These are phyloP conservation scores for Chymomyza caudatula DNA, from an alignment of 2,888 invertebrate species.

Conservation along the genomic window DNA sequence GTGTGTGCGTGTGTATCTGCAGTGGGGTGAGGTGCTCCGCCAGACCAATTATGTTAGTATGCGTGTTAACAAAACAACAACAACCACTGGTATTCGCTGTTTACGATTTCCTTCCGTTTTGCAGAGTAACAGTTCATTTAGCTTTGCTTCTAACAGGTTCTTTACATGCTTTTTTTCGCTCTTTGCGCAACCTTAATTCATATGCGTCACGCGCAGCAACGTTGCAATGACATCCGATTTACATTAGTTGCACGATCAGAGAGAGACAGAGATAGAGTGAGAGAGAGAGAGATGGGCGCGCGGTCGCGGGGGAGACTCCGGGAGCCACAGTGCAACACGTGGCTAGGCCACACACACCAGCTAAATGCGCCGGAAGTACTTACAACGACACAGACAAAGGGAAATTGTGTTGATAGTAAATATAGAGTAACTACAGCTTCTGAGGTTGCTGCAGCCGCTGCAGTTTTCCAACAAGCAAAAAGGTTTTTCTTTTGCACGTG, in stretches of 20 bases:
- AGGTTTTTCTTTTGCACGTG: not conserved
- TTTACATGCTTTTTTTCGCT: conserved; percentile 12
- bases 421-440: not conserved
- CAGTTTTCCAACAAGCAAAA: not conserved
- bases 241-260: conserved; percentile 67
- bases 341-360: conserved; percentile 5
- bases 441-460: not conserved
- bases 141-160: conserved; percentile 64
- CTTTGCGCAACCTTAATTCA: conserved; percentile 55
- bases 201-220: conserved; percentile 71
- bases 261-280: not conserved
- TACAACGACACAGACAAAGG: conserved; percentile 19
- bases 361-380: conserved; percentile 49
- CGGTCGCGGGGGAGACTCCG: not conserved
- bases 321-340: conserved; percentile 5
- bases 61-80: conserved; percentile 65
- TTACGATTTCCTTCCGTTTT: conserved; percentile 76
- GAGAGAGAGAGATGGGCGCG: not conserved
- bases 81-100: conserved; percentile 43
- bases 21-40: conserved; percentile 50
- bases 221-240: conserved; percentile 76
- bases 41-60: conserved; percentile 71
- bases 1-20: conserved; percentile 21
- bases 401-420: not conserved
- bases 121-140: conserved; percentile 69